A percentile compares a stretch with the other conserved stretches of the same genome.
Evolutionary conservation across 2,113 vertebrate species (phyloP).

Genomic region (Bubo scandiacus): DNA sequence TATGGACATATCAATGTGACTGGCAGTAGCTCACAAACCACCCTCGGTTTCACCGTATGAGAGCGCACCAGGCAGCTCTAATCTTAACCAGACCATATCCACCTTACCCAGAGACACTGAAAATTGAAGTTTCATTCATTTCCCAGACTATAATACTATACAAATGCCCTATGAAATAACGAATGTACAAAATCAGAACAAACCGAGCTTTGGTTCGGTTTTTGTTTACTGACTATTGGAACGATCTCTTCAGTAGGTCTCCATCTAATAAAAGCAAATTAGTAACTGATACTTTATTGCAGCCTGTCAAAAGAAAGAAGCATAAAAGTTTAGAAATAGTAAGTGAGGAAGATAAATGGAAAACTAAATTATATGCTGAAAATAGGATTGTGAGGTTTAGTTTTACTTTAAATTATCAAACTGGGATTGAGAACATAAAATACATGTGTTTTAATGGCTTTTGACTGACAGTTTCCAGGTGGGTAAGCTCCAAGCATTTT

Average conservation of each 20-base stretch:
- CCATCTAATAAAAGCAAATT: not conserved
- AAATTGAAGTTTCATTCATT: not conserved
- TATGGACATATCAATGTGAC: not conserved
- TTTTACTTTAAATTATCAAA: not conserved
- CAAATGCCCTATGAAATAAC: not conserved
- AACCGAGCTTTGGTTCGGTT: not conserved
- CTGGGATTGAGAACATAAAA: not conserved
- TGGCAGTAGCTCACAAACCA: not conserved
- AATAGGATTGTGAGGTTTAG: not conserved
- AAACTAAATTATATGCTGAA: not conserved
- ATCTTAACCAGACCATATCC: not conserved
- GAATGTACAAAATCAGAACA: not conserved
- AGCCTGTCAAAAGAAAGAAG: not conserved
- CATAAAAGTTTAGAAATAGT: not conserved
- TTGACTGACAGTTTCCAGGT: not conserved
- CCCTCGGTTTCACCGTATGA: accelerated
- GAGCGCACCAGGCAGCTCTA: accelerated
- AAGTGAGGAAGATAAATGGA: not conserved
- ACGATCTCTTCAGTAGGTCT: not conserved
- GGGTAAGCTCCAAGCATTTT: not conserved
- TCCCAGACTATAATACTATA: not conserved
- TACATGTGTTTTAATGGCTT: not conserved
- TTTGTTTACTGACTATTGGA: not conserved
- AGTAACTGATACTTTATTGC: not conserved
- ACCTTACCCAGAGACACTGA: not conserved